Evolutionary conservation across 2,113 vertebrate species (phyloP).

Genomic region (Platichthys flesus): DNA sequence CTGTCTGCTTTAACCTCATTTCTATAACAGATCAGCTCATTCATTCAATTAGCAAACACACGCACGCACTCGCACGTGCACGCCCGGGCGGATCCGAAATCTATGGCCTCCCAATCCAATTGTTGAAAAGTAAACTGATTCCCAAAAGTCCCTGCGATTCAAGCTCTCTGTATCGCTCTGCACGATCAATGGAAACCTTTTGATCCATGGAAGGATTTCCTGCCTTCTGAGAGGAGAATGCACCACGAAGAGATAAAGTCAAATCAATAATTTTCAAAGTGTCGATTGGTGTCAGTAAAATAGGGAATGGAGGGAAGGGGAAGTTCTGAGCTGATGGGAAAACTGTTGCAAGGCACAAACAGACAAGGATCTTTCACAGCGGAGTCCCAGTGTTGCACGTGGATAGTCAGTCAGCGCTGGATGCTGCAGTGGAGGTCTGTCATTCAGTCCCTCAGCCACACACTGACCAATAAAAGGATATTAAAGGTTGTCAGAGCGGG

Average conservation of each 20-base stretch:
- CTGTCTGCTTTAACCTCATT: constrained; percentile 86
- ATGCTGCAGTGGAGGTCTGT: constrained; percentile 13
- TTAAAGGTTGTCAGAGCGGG: constrained; percentile 27
- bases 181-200: constrained; percentile 41
- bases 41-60: constrained; percentile 84
- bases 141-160: constrained; percentile 37
- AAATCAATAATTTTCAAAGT: constrained; percentile 27
- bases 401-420: background rate
- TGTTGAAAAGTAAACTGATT: constrained; percentile 52
- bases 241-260: constrained; percentile 33
- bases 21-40: constrained; percentile 84
- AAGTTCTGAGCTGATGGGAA: background rate
- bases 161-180: background rate
- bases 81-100: constrained; percentile 55
- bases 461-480: constrained; percentile 50
- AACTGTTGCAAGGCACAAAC: background rate
- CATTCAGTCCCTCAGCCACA: background rate
- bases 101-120: constrained; percentile 53
- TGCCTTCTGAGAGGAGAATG: background rate
- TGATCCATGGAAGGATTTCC: constrained; percentile 31
- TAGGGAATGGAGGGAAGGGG: background rate
- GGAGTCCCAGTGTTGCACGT: background rate
- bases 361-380: no score
- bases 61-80: constrained; percentile 18
- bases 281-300: background rate